phyloP scores from a whole-genome alignment of 2,113 vertebrate genomes.

The Rhinichthys klamathensis region DNA sequence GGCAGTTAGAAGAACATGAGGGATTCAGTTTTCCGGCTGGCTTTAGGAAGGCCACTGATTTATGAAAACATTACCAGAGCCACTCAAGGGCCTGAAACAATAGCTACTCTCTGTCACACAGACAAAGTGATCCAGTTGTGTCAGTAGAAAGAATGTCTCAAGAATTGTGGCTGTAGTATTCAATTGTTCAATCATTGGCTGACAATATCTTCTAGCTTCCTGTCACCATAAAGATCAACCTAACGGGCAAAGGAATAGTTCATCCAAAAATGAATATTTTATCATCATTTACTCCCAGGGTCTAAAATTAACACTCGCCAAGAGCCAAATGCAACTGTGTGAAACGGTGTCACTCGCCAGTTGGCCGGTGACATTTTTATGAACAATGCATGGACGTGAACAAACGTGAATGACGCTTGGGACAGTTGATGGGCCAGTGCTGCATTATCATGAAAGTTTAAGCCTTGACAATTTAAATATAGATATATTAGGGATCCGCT shows the following conservation, averaged over 20 bases:
- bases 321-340: too few species aligned
- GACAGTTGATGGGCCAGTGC: too few species aligned
- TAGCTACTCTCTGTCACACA: slow-evolving; percentile 1
- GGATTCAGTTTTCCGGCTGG: slow-evolving; percentile 44
- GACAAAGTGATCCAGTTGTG: slow-evolving; percentile 21
- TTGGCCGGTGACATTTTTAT: too few species aligned
- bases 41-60: slow-evolving; percentile 55
- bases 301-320: too few species aligned
- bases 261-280: background rate
- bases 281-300: background rate
- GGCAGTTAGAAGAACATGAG: slow-evolving; percentile 55
- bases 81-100: slow-evolving; percentile 41
- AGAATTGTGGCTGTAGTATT: background rate
- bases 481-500: too few species aligned
- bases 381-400: too few species aligned
- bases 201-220: background rate
- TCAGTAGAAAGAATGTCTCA: slow-evolving; percentile 19
- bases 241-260: background rate
- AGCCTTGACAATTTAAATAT: too few species aligned
- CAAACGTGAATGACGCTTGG: too few species aligned
- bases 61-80: slow-evolving; percentile 33
- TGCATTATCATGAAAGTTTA: too few species aligned
- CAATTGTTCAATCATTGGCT: background rate
- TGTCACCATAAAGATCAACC: slow-evolving; percentile 10
- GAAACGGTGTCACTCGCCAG: too few species aligned